These are phyloP conservation scores for Drosophila repleta DNA, from an alignment of 1,140 invertebrate genomes.

Conservation along the genomic window DNA sequence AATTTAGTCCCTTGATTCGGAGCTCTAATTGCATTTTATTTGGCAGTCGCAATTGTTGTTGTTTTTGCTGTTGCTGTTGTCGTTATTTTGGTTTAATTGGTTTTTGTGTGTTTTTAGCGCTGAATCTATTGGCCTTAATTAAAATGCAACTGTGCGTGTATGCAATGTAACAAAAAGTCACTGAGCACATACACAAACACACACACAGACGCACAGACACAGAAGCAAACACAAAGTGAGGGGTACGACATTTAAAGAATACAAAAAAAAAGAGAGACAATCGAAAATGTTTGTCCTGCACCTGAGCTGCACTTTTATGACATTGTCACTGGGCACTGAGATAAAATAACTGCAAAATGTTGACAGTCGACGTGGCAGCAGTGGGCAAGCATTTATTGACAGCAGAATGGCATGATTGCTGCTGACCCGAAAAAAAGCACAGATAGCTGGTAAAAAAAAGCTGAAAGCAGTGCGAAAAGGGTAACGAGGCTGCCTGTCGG, in stretches of 20 bases:
- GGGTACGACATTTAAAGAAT: slow-evolving; percentile 29
- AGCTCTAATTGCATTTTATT: slow-evolving; percentile 76
- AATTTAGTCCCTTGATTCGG: slow-evolving; percentile 65
- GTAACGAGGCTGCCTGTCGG: slow-evolving; percentile 49
- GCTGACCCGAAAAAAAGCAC: slow-evolving; percentile 48
- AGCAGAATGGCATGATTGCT: slow-evolving; percentile 75
- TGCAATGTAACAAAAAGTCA: slow-evolving; percentile 75
- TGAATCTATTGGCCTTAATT: slow-evolving; percentile 75
- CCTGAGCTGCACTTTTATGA: slow-evolving; percentile 55
- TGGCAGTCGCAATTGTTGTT: slow-evolving; percentile 15
- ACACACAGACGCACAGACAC: background rate
- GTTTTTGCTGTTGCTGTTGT: slow-evolving; percentile 17
- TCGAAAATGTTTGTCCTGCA: slow-evolving; percentile 45
- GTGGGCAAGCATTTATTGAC: slow-evolving; percentile 71
- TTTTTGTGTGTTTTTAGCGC: slow-evolving; percentile 64
- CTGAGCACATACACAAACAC: slow-evolving; percentile 25
- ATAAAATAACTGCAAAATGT: slow-evolving; percentile 81
- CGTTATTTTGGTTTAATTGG: slow-evolving; percentile 79
- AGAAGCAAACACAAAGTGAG: background rate
- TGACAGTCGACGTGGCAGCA: slow-evolving; percentile 48
- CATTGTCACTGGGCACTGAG: slow-evolving; percentile 45
- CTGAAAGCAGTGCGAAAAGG: slow-evolving; percentile 9
- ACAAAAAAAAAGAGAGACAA: slow-evolving; percentile 27
- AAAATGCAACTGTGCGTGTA: slow-evolving; percentile 78
- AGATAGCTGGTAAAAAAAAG: slow-evolving; percentile 13